phyloP scores from a whole-genome alignment of 2,888 invertebrate genomes.

The Aquatica leii region DNA sequence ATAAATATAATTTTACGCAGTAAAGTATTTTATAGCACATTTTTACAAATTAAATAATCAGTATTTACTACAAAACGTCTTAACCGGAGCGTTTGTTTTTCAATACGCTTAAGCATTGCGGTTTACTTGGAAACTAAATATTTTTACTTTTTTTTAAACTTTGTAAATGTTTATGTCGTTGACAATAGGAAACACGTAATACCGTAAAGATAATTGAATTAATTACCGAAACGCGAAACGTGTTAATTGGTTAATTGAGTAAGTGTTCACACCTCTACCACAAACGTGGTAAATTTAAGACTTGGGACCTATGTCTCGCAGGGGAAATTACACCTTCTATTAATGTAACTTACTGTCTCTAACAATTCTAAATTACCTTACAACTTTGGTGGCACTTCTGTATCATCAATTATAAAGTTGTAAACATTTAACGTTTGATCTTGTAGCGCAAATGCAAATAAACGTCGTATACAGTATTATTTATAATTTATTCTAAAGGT shows the following conservation, averaged over 20 bases:
- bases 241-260: slow-evolving; percentile 36
- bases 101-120: background rate
- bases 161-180: slow-evolving; percentile 30
- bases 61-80: background rate
- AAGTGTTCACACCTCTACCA: slow-evolving; percentile 32
- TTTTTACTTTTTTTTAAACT: slow-evolving; percentile 16
- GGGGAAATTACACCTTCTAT: slow-evolving; percentile 21
- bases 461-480: too few species aligned
- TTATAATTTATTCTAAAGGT: too few species aligned
- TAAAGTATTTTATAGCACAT: background rate
- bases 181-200: slow-evolving; percentile 35
- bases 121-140: too few species aligned
- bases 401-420: slow-evolving; percentile 6
- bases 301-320: slow-evolving; percentile 23
- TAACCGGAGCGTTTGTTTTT: background rate
- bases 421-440: background rate
- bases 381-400: slow-evolving; percentile 2
- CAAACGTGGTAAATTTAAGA: slow-evolving; percentile 32
- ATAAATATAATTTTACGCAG: background rate
- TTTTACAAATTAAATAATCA: slow-evolving; percentile 2
- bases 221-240: slow-evolving; percentile 34
- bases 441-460: too few species aligned
- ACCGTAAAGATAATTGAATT: slow-evolving; percentile 32
- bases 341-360: slow-evolving; percentile 16
- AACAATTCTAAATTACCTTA: slow-evolving; percentile 8